These are phyloP conservation scores for Sinosuthora webbiana DNA, from an alignment of 2,113 vertebrate genomes.

Conservation along the genomic window DNA sequence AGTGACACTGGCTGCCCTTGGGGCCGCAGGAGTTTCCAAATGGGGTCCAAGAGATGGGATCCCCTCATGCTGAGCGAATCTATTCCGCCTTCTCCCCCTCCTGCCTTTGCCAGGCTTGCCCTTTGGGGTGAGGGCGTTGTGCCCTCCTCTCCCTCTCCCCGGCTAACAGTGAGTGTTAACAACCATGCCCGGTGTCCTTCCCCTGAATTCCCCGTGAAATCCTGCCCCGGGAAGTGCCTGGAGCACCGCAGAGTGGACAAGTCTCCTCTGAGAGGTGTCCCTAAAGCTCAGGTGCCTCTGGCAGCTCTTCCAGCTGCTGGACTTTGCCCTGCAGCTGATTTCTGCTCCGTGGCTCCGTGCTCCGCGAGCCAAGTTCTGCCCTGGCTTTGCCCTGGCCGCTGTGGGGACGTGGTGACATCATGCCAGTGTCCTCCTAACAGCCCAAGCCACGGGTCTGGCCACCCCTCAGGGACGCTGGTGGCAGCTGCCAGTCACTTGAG, in stretches of 20 bases:
- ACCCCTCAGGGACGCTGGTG: not conserved
- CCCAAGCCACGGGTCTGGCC: accelerated
- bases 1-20: accelerated
- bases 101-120: not conserved
- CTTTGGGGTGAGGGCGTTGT: not conserved
- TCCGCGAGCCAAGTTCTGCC: not conserved
- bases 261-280: accelerated
- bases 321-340: not conserved
- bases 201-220: not conserved
- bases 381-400: not conserved
- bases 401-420: accelerated
- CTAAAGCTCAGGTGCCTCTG: not conserved
- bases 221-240: not conserved
- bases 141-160: not conserved
- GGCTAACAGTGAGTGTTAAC: accelerated
- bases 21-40: not conserved
- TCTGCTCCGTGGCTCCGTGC: accelerated
- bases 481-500: not conserved
- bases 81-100: not conserved
- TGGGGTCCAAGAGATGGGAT: accelerated
- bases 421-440: accelerated
- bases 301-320: not conserved
- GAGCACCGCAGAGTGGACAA: accelerated
- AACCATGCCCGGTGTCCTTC: accelerated
- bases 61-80: accelerated